phyloP scores from a whole-genome alignment of 1,140 invertebrate species.

The Pseudomyrmex concolor region DNA sequence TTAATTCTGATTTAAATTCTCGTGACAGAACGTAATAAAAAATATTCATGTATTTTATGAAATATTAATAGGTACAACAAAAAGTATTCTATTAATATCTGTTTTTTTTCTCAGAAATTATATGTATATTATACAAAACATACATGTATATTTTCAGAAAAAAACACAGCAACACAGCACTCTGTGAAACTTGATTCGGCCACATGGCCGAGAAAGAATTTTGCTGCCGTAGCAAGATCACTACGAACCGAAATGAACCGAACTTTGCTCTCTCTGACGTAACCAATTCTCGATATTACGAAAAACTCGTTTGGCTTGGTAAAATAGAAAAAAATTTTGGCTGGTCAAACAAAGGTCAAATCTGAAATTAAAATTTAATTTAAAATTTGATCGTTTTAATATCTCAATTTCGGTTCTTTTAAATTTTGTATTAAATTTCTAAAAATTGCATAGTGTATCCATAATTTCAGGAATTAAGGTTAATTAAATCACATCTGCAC shows the following conservation, averaged over 20 bases:
- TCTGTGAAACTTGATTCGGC: background rate
- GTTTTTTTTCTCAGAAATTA: no score
- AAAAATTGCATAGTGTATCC: background rate
- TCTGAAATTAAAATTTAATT: background rate
- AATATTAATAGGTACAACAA: no score
- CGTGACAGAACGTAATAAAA: no score
- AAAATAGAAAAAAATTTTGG: background rate
- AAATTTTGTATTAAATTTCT: background rate
- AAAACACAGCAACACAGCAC: background rate
- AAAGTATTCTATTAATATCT: no score
- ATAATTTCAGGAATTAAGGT: background rate
- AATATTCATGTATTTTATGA: no score
- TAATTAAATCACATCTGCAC: constrained; percentile 3
- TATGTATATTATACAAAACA: no score
- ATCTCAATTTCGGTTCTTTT: background rate
- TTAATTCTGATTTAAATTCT: no score
- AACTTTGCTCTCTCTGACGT: background rate
- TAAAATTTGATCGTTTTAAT: background rate
- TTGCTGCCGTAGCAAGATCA: background rate
- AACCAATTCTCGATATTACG: constrained; percentile 12
- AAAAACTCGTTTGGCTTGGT: background rate
- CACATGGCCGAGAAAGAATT: background rate
- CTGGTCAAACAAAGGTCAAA: background rate
- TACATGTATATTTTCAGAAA: background rate
- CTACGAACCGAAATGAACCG: no score